Evolutionary conservation across 2,888 invertebrate species (phyloP), one percentile per base, ranked within the genome.

Genomic region (Cephus sareptanus): DNA sequence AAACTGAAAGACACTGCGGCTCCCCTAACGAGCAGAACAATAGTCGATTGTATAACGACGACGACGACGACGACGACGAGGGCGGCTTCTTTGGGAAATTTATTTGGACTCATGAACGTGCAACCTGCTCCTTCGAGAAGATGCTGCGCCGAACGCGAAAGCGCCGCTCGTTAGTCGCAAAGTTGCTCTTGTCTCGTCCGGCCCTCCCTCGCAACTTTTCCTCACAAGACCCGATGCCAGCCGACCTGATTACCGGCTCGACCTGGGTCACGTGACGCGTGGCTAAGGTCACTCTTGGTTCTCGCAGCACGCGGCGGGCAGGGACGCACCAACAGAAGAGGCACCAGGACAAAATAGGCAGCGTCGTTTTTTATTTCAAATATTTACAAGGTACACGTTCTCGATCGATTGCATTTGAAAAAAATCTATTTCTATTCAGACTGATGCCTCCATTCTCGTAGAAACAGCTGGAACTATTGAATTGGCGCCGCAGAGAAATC

Each of bases 21-120:
- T 79, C 79, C 77, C 80, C 69, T 79, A 81, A 81, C 79, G 79
- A 73, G 69, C 69, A 56, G 75, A 80, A 79, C 75, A 77, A 70
- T 33, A 77, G 74, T 40, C 15, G 15, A 40, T 40, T 40, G 40
- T 40, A 15, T 40, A 40, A 40, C 4, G 40, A 40, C 40, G 40
- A 40, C 15, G 37, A 13, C 31, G 31, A 31, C 31, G 31, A 40
- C 4, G 40, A 40, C 40, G 40, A 40, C 15, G 40, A 15, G 4
- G n/a, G 34, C n/a, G 74, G 34, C 74, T 35, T 34, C 34, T 34
- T 74, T n/a, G 3, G 33, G n/a, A 70, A 70, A 71, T 71, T 71
- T 71, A 71, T 71, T 71, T 71, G 3, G 31, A 11, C 71, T 15
- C 71, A 3, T 30, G 30, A 71, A 71, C 31, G 12, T 31, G 71